Base-by-base conservation (phyloP, 2,888 invertebrate species). In the Polia nebulosa region DNA sequence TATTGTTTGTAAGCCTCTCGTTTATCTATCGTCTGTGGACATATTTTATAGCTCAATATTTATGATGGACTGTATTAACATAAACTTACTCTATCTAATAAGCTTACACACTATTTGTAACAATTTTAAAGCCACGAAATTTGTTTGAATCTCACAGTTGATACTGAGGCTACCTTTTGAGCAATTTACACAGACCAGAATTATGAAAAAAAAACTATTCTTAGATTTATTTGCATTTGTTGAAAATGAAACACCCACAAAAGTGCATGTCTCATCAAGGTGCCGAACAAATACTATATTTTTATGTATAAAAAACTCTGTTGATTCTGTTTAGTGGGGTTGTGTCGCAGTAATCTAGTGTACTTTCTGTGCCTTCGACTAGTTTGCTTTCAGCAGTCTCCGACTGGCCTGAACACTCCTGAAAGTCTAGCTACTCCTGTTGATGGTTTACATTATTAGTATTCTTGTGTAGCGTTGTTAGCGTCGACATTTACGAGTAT, bases 301-400 rank as follows among this genome's bases (percentile, higher is more conserved):
- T 80, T 78, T 77, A 71, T 80, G 65, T 76, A 53, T 66, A 62
- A 72, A 67, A 68, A 62, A 68, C 70, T 77, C 68, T 78, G 72
- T 87, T 85, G 80, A 61, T 74, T 79, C 45, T 85, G 76, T 87
- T 86, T 76, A 90, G 87, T 86, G 82, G 86, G 90, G 92, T 92
- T 93, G 90, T 92, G 91, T 90, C 88, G 78, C 89, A 89, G 88
- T 92, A 86, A 85, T 85, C 80, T 90, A 89, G 87, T 90, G 89
- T 90, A 89, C 89, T 88, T 91, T 92, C 90, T 90, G 94, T 94
- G 94, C 94, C 94, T 94, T 94, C 87, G 75, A 89, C 85, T 90
- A 89, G 89, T 90, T 92, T 90, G 89, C 90, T 92, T 92, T 89
- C 88, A 87, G 88, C 88, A 86, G 89, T 91, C 89, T 88, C 84